Conservation (phyloP, 2,888 invertebrate genomes). For the Unio pictorum region DNA sequence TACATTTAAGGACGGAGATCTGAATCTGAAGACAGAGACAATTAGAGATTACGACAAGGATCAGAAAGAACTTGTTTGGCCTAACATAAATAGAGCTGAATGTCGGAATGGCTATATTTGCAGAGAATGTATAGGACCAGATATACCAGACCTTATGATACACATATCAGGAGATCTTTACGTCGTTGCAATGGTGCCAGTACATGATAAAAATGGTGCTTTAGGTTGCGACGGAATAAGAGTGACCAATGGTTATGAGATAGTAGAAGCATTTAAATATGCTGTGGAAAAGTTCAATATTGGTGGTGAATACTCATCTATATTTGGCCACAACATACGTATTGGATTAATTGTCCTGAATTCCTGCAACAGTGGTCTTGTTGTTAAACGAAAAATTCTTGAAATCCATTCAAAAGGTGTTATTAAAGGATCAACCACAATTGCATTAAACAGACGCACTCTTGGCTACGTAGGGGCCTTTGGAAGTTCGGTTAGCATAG, state of each 20-base stretch:
- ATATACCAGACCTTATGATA: not conserved
- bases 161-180: not conserved
- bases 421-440: not conserved
- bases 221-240: not conserved
- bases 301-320: not conserved
- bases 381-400: not conserved
- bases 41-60: constrained; percentile 17
- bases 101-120: constrained; percentile 17
- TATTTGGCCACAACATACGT: not conserved
- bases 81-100: constrained; percentile 15
- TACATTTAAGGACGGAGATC: constrained; percentile 7
- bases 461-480: constrained; percentile 1
- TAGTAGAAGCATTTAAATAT: not conserved
- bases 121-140: constrained; percentile 16
- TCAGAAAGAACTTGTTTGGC: constrained; percentile 3
- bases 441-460: not conserved
- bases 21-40: constrained; percentile 7
- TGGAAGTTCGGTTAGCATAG: not conserved
- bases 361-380: not conserved
- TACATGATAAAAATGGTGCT: not conserved
- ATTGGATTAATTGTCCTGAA: constrained; percentile 1
- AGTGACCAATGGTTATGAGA: not conserved
- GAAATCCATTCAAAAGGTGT: not conserved
- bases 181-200: not conserved
- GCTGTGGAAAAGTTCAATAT: not conserved